These are phyloP conservation scores for Neosilurus mollespiculum DNA, from an alignment of 2,797 vertebrate species.

Conservation along the genomic window DNA sequence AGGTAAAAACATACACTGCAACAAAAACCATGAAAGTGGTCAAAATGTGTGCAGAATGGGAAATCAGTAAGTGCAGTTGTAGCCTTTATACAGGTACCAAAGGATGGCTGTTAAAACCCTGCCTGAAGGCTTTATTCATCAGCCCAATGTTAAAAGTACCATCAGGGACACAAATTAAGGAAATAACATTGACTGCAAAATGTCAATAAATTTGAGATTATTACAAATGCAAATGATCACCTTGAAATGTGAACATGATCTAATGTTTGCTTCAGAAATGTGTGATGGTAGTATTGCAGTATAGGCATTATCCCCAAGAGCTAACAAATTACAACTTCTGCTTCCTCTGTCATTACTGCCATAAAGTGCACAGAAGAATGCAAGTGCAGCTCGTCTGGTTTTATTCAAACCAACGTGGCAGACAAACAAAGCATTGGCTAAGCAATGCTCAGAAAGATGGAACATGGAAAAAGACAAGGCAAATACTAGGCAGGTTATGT, in stretches of 20 bases:
- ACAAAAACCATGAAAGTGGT: no score
- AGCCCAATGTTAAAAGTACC: slow-evolving; percentile 1
- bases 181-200: slow-evolving; percentile 11
- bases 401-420: neutral
- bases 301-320: slow-evolving; percentile 1
- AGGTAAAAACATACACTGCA: no score
- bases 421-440: neutral
- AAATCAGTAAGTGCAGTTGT: neutral
- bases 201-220: neutral
- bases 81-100: neutral
- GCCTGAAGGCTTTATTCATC: slow-evolving; percentile 7
- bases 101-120: neutral
- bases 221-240: neutral
- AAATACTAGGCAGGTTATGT: neutral
- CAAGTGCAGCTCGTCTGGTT: neutral
- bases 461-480: neutral
- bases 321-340: slow-evolving; percentile 15
- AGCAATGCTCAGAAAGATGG: neutral
- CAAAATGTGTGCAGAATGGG: no score
- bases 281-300: neutral
- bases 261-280: neutral
- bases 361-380: neutral
- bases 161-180: slow-evolving; percentile 4
- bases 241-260: slow-evolving; percentile 9
- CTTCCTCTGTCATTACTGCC: neutral